Evolutionary conservation across 2,113 vertebrate genomes (phyloP).

Genomic region (Albula goreensis): DNA sequence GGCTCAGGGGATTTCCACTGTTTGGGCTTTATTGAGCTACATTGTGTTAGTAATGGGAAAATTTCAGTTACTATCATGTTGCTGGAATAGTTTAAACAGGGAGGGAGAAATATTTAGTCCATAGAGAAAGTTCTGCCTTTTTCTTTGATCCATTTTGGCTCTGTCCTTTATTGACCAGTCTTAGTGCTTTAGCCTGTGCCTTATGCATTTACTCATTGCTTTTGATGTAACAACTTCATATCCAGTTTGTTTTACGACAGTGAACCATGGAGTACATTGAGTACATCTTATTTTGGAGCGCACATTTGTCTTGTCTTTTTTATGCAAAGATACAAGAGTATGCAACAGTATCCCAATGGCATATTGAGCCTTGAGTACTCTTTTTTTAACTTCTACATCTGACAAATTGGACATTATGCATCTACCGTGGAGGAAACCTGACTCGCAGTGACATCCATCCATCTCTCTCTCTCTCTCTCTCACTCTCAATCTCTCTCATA

Average conservation of each 20-base stretch:
- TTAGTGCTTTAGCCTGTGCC: background rate
- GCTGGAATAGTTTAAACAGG: background rate
- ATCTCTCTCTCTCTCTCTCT: too few relatives aligned
- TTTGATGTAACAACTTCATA: background rate
- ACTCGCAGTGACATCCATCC: background rate
- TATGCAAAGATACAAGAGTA: background rate
- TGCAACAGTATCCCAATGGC: background rate
- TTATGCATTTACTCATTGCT: background rate
- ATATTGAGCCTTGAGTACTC: background rate
- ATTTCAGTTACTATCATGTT: background rate
- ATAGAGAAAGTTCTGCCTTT: constrained; percentile 8
- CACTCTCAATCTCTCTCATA: too few relatives aligned
- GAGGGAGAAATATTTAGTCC: background rate
- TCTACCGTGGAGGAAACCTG: background rate
- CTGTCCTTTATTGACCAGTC: background rate
- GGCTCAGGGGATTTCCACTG: background rate
- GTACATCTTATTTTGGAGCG: background rate
- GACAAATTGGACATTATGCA: constrained; percentile 7
- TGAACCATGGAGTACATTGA: background rate
- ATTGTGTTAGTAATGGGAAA: background rate
- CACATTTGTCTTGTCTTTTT: background rate
- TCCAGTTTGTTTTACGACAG: too few relatives aligned
- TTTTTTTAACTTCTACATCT: background rate
- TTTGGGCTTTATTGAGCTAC: background rate
- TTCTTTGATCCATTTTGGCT: background rate